Base-by-base conservation (phyloP, 2,113 vertebrate genomes). In the Apaloderma vittatum region DNA sequence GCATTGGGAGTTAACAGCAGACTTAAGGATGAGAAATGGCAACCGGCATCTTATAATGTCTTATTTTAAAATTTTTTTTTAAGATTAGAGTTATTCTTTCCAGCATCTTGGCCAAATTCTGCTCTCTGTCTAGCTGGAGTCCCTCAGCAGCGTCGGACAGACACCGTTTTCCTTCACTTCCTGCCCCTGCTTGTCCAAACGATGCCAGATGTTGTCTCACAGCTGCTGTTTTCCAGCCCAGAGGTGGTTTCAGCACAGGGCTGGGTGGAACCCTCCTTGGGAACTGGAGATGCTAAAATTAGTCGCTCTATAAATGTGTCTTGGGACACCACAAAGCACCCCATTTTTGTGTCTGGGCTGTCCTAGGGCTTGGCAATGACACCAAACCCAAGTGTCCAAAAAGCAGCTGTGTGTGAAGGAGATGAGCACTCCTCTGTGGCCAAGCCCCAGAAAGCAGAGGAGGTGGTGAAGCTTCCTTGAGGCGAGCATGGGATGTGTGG, bases 11-110 rank as follows among this genome's bases (percentile, higher is more conserved):
- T 36, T 76, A 22, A 79, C 40, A 83, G 57, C 22, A 34, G 45
- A 40, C 66, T 71, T 55, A 51, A 59, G 51, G 82, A 62, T 57
- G 75, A 45, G 32, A 76, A 94, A 93, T 0, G 1, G 29, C 75
- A 83, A 48, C 59, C 1, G 0, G 48, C 37, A 43, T 45, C 37
- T 80, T 80, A 10, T 1, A 26, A 72, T 23, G 36, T 45, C 58
- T 62, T 48, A 7, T 57, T 22, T 61, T 58, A n/a, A n/a, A n/a
- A n/a, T n/a, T 62, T 65, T 79, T 66, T 34, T 71, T 63, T 90
- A 57, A 77, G 83, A 40, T 86, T 77, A 73, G 74, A 88, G 59
- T 94, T 92, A 43, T n/a, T 86, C 73, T 93, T 97, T 89, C 83
- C 88, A 95, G 57, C 0, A 0, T 43, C 83, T 36, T 81, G 65